Base-by-base conservation (phyloP, 2,113 vertebrate species). In the cat (Felis catus) region DNA sequence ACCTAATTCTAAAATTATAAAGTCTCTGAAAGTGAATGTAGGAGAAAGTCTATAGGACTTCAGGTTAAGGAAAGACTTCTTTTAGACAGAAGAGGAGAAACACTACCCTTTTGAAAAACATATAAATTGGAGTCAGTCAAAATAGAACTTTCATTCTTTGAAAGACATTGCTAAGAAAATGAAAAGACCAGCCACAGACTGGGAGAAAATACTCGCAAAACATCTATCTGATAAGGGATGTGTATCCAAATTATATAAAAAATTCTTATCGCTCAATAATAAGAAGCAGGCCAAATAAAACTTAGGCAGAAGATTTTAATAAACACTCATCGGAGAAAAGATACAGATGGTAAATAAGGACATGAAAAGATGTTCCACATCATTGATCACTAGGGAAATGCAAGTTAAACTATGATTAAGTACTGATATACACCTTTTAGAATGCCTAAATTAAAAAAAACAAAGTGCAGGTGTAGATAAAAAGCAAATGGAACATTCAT, bases 71-170 rank as follows among this genome's bases (percentile, higher is more conserved):
- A 87, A 93, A 39, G 0, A 41, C 41, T 73, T 96, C 48, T 84
- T 80, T 58, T 93, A 65, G 3, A n/a, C 18, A 63, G 65, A 4
- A 70, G 16, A 80, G 25, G 15, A 51, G 19, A 84, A 74, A 13
- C 14, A 39, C 27, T 14, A 84, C 41, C 19, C 41, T n/a, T 76
- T 71, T 70, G 14, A 41, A 68, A 58, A 36, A 63, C 18, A 29
- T 48, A 68, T 88, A 76, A 41, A 51, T 21, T 66, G 15, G 1
- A 85, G 11, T 82, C 8, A 74, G 33, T 82, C 88, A 89, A 96
- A 97, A 97, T n/a, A 70, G 70, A 96, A 73, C 29, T 76, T 79
- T 78, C 21, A 6, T 2, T 90, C 33, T 73, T 90, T 93, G 53
- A 88, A 91, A 91, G 11, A 66, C 14, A 51, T 16, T 65, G 36